Base-by-base conservation (phyloP, 2,113 vertebrate species). In the Probosciger aterrimus region DNA sequence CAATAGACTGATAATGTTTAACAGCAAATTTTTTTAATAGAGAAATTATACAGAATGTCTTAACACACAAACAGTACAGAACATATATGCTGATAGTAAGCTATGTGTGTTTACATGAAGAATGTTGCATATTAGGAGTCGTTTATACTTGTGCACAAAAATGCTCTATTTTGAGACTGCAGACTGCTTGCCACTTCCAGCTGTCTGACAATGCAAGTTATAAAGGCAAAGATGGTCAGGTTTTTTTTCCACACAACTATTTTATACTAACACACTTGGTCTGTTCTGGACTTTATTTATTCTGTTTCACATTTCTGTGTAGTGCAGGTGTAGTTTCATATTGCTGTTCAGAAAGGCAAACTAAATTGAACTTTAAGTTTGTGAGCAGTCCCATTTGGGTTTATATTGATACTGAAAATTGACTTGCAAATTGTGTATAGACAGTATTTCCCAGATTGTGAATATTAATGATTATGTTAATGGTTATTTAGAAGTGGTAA, bases 11-110 rank as follows among this genome's bases (percentile, higher is more conserved):
- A 9, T 44, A 23, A 24, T 1, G 3, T 84, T 71, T 74, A 81
- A 25, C 7, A 62, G 11, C 27, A 67, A 50, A 18, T 2, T 55
- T 0, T 24, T 91, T 82, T 46, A 55, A 33, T 57, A 37, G 3
- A 11, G 23, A 88, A 82, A 41, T 80, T 0, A 33, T 49, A 52
- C 16, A 31, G 37, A 55, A 50, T 53, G 4, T 47, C 25, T 35
- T 67, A 70, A 49, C 6, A 25, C 15, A 24, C 5, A 55, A 30
- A 47, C 18, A 59, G 18, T 75, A 50, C 1, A 37, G 25, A 73
- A 47, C 15, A 30, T n/a, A 31, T 1, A 59, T 73, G 5, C 10
- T 74, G n/a, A 0, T 2, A 43, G 11, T 73, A 30, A 43, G 17
- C 27, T 83, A 19, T 10, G 5, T 44, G 7, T 60, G 28, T 47